These are phyloP conservation scores for Chaetodon trifasciatus DNA, from an alignment of 2,797 vertebrate genomes.

Conservation along the genomic window DNA sequence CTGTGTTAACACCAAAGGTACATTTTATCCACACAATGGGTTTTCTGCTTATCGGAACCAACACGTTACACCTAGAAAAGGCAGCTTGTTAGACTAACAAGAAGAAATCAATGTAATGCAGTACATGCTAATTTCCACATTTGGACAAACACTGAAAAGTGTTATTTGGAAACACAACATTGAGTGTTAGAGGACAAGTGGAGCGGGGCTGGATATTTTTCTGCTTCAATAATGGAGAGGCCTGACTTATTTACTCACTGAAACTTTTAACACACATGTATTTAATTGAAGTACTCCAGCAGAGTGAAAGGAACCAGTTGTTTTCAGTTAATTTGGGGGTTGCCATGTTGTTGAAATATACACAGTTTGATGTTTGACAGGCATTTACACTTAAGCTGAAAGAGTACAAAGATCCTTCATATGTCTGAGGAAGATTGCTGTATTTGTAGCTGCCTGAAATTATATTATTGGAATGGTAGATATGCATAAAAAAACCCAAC, in stretches of 20 bases:
- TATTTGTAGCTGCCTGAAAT: slow-evolving; percentile 17
- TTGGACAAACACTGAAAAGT: slow-evolving; percentile 12
- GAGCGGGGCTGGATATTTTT: not conserved
- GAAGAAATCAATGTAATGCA: slow-evolving; percentile 6
- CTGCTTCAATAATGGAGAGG: not conserved
- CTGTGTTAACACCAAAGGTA: not conserved
- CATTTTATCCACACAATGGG: not conserved
- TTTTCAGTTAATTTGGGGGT: not conserved
- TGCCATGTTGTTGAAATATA: not conserved
- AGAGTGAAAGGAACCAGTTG: not conserved
- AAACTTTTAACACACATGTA: not conserved
- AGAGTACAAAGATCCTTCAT: not conserved
- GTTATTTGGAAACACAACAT: slow-evolving; percentile 6
- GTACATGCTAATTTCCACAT: not conserved
- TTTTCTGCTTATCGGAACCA: slow-evolving; percentile 10
- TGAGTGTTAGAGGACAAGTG: not conserved
- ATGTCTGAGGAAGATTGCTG: slow-evolving; percentile 1
- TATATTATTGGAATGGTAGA: not conserved
- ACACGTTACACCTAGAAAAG: not conserved
- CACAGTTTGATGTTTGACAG: not conserved
- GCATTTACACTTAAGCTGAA: not conserved
- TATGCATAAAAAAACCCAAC: not conserved
- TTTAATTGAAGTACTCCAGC: not conserved
- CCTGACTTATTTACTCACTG: not conserved
- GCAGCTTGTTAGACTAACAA: not conserved